These are phyloP conservation scores for Sciaenops ocellatus DNA, from an alignment of 2,797 vertebrate species.

Conservation along the genomic window DNA sequence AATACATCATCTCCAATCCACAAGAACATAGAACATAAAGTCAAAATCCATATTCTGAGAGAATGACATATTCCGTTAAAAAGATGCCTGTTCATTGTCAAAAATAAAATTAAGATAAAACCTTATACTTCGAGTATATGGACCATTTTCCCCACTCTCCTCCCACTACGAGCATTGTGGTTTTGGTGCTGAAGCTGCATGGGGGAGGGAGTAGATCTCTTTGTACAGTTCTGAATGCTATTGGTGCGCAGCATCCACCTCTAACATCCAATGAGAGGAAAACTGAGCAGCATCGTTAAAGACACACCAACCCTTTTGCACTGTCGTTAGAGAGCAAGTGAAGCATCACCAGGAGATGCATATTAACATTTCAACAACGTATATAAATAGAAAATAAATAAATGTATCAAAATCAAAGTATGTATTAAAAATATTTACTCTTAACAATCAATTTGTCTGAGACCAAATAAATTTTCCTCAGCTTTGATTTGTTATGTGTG, in stretches of 20 bases:
- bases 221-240: conserved; percentile 75
- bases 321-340: not conserved
- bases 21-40: conserved; percentile 4
- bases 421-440: not conserved
- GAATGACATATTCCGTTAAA: conserved; percentile 28
- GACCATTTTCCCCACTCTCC: conserved; percentile 31
- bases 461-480: not conserved
- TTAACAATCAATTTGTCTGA: not conserved
- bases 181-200: conserved; percentile 63
- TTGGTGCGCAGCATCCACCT: conserved; percentile 72
- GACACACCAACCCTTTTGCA: conserved; percentile 13
- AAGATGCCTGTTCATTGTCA: conserved; percentile 6
- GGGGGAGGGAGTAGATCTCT: conserved; percentile 80
- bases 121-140: not conserved
- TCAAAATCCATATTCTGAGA: conserved; percentile 32
- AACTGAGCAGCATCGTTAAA: conserved; percentile 37
- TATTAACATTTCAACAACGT: too few species aligned
- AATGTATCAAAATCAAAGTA: accelerated
- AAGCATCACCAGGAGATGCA: not conserved
- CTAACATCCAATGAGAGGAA: conserved; percentile 57
- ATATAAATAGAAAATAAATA: not conserved
- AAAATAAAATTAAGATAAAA: conserved; percentile 1
- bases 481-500: not conserved
- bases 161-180: conserved; percentile 41
- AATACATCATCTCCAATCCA: conserved; percentile 54